phyloP scores from a whole-genome alignment of 2,888 invertebrate genomes.

The Heliconius sara region DNA sequence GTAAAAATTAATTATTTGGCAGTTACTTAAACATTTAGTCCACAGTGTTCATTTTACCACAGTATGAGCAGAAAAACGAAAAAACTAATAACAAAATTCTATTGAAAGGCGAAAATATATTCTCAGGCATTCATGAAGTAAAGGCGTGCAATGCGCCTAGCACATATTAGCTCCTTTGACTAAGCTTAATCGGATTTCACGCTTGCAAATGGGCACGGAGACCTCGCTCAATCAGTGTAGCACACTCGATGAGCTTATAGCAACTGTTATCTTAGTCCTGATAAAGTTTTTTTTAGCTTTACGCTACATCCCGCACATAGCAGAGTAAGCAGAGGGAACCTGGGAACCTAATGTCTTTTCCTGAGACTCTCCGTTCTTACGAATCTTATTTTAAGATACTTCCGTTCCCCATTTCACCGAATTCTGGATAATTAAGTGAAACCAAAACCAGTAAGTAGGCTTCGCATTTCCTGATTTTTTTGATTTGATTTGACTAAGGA shows the following conservation, averaged over 20 bases:
- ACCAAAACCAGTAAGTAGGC: too few relatives aligned
- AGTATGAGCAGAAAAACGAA: not conserved
- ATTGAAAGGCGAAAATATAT: not conserved
- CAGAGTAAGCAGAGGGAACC: too few relatives aligned
- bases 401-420: too few relatives aligned
- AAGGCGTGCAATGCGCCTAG: slow-evolving; percentile 4
- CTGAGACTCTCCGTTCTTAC: too few relatives aligned
- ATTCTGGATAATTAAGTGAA: too few relatives aligned
- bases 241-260: slow-evolving; percentile 69
- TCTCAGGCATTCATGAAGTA: slow-evolving; percentile 11
- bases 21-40: too few relatives aligned
- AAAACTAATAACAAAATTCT: not conserved
- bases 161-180: slow-evolving; percentile 28
- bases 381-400: too few relatives aligned
- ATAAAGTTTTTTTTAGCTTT: not conserved
- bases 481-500: too few relatives aligned
- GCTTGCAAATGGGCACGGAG: slow-evolving; percentile 14
- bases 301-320: too few relatives aligned
- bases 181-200: slow-evolving; percentile 28
- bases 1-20: too few relatives aligned
- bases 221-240: slow-evolving; percentile 62
- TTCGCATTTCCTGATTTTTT: too few relatives aligned
- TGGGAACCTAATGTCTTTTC: too few relatives aligned
- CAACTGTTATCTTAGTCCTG: slow-evolving; percentile 1
- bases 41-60: not conserved